Percentiles rank a stretch among this genome's conserved stretches.
These are phyloP conservation scores for Agonopterix heracliana DNA, from an alignment of 2,888 invertebrate species.

Conservation along the genomic window DNA sequence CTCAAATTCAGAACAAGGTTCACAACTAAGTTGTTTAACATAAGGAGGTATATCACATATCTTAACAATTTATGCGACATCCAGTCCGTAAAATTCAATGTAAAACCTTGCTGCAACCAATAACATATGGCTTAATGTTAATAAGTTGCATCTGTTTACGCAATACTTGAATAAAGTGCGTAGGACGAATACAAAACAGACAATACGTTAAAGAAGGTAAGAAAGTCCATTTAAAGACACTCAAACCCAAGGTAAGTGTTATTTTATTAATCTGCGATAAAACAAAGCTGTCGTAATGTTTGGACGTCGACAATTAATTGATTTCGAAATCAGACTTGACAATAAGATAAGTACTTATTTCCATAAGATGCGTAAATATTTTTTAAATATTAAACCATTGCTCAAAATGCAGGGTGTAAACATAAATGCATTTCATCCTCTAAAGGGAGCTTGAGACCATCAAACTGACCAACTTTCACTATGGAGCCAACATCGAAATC, in stretches of 20 bases:
- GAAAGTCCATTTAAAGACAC: background rate
- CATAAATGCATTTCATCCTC: too few relatives aligned
- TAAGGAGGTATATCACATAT: background rate
- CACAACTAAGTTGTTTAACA: conserved; percentile 6
- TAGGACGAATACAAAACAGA: conserved; percentile 5
- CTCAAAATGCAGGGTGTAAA: too few relatives aligned
- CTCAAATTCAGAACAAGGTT: conserved; percentile 16
- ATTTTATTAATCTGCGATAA: conserved; percentile 8
- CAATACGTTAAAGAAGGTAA: background rate
- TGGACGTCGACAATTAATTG: conserved; percentile 13
- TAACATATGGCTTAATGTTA: conserved; percentile 1
- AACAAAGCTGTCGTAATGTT: conserved; percentile 9
- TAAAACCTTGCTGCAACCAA: conserved; percentile 7
- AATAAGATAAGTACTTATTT: too few relatives aligned
- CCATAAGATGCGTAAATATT: too few relatives aligned
- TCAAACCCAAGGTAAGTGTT: conserved; percentile 1
- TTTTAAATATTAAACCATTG: too few relatives aligned
- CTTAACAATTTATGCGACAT: conserved; percentile 7
- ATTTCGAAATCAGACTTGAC: conserved; percentile 15
- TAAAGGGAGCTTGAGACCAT: too few relatives aligned
- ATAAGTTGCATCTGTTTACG: conserved; percentile 7
- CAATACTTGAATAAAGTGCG: conserved; percentile 6
- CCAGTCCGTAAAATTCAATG: conserved; percentile 4
- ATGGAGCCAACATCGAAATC: too few relatives aligned
- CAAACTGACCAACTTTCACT: too few relatives aligned